Percentiles rank a stretch among this genome's conserved stretches.
phyloP scores from a whole-genome alignment of 2,113 vertebrate genomes.

The Leucosticte australis region DNA sequence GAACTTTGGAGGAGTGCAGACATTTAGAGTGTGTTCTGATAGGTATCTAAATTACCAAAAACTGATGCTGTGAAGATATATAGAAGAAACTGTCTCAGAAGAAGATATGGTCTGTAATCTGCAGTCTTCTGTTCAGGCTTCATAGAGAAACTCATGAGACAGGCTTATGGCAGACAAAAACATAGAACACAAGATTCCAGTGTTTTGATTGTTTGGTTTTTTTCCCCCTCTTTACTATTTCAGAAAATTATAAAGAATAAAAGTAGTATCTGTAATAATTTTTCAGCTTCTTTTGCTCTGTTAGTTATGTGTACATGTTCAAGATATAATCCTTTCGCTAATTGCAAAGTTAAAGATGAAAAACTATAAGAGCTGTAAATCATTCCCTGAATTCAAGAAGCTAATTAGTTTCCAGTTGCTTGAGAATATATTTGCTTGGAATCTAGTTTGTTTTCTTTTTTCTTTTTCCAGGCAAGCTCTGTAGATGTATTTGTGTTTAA shows the following conservation, averaged over 20 bases:
- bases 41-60: not conserved
- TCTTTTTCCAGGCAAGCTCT: not conserved
- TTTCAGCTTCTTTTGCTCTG: not conserved
- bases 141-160: not conserved
- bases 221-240: not conserved
- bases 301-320: not conserved
- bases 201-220: not conserved
- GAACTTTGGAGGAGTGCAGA: not conserved
- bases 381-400: not conserved
- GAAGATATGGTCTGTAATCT: not conserved
- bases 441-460: not conserved
- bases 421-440: not conserved
- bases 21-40: not conserved
- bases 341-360: not conserved
- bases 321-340: not conserved
- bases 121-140: not conserved
- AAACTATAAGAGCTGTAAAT: not conserved
- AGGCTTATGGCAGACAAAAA: not conserved
- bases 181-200: not conserved
- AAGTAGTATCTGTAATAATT: not conserved
- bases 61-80: not conserved
- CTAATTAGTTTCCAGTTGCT: not conserved
- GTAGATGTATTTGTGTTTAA: not conserved
- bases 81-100: not conserved
- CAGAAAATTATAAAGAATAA: not conserved